Conservation (phyloP, 2,113 vertebrate species). For the Pseudorectes ferrugineus region DNA sequence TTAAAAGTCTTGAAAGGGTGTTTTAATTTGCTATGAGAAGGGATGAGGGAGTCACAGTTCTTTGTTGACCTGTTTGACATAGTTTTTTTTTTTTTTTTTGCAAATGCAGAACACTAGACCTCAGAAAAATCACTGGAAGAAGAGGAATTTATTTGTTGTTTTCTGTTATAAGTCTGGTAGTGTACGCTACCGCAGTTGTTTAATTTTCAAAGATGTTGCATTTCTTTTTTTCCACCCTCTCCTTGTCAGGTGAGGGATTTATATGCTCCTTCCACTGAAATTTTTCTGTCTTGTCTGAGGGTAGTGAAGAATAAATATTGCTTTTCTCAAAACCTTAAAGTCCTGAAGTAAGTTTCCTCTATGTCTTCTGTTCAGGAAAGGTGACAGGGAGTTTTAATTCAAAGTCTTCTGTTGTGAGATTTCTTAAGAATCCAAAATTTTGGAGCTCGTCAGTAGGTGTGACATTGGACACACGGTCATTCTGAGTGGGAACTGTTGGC, state of each 20-base stretch:
- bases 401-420: background rate
- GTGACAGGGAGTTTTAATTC: background rate
- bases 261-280: background rate
- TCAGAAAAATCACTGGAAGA: background rate
- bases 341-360: background rate
- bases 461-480: accelerated
- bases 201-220: background rate
- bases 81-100: background rate
- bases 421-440: background rate
- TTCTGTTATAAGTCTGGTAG: background rate
- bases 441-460: background rate
- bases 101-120: background rate
- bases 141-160: background rate
- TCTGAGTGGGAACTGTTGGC: background rate
- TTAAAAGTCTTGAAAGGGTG: background rate
- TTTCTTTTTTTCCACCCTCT: background rate
- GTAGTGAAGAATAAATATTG: background rate
- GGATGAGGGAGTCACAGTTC: background rate
- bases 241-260: background rate
- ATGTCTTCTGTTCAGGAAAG: background rate
- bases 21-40: background rate
- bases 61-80: background rate
- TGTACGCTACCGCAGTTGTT: background rate
- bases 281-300: background rate
- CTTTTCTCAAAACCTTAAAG: background rate